Evolutionary conservation across 2,888 invertebrate genomes (phyloP).

Genomic region (Nysson spinosus): DNA sequence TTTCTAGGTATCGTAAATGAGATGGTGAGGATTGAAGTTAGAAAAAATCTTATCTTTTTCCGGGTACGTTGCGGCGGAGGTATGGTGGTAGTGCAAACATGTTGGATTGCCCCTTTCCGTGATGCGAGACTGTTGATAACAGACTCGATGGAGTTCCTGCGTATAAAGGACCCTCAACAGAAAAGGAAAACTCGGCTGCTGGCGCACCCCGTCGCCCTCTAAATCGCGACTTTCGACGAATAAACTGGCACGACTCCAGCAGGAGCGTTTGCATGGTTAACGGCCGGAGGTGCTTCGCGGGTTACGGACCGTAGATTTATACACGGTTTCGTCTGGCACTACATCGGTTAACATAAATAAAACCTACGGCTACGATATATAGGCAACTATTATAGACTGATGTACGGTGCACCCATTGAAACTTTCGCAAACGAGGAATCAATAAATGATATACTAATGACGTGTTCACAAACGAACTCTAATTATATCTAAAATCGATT

Average conservation of each 20-base stretch:
- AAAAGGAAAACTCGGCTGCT: constrained; percentile 39
- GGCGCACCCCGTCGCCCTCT: constrained; percentile 10
- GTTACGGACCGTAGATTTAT: constrained; percentile 31
- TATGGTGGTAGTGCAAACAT: constrained; percentile 19
- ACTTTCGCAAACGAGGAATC: too few relatives aligned
- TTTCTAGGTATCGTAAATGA: too few relatives aligned
- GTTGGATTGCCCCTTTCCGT: constrained; percentile 37
- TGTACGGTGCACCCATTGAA: too few relatives aligned
- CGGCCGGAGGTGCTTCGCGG: constrained; percentile 17
- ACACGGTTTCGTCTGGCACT: constrained; percentile 19
- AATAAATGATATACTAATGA: too few relatives aligned
- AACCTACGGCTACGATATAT: not conserved
- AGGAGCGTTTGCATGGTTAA: constrained; percentile 32
- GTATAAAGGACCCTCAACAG: constrained; percentile 23
- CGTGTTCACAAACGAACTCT: too few relatives aligned
- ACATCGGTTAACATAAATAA: constrained; percentile 29
- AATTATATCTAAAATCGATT: too few relatives aligned
- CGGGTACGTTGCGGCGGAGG: not conserved
- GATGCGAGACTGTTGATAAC: constrained; percentile 16
- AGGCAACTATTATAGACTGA: constrained; percentile 19
- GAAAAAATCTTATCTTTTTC: constrained; percentile 30
- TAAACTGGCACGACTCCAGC: constrained; percentile 40
- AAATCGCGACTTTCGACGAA: constrained; percentile 42
- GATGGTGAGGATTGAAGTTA: too few relatives aligned
- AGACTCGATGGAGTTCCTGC: constrained; percentile 29